phyloP scores from a whole-genome alignment of 2,888 invertebrate species.

The Thyatira batis region DNA sequence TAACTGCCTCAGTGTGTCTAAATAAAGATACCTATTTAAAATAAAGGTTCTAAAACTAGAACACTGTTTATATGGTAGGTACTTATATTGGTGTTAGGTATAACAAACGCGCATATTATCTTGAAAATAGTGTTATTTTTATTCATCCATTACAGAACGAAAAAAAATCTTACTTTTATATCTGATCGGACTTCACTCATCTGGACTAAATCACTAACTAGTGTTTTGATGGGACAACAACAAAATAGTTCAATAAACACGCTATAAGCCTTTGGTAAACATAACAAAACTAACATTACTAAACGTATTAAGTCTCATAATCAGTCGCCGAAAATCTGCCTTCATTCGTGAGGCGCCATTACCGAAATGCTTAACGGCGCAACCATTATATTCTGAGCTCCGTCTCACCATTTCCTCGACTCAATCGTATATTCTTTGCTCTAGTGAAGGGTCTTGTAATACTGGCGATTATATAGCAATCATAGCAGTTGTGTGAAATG shows the following conservation, averaged over 20 bases:
- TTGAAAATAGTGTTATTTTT: no score
- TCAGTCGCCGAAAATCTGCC: constrained; percentile 66
- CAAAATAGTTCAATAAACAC: constrained; percentile 28
- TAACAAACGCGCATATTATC: no score
- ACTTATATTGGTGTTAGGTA: no score
- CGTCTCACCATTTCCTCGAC: constrained; percentile 28
- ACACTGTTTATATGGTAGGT: no score
- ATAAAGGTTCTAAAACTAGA: no score
- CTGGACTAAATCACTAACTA: no score
- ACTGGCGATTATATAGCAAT: constrained; percentile 72
- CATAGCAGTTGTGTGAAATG: constrained; percentile 79
- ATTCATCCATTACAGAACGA: no score
- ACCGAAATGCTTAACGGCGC: constrained; percentile 56
- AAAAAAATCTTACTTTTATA: no score
- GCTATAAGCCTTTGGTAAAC: constrained; percentile 41
- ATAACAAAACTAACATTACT: constrained; percentile 48
- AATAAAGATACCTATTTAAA: no score
- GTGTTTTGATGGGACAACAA: constrained; percentile 9
- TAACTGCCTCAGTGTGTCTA: no score
- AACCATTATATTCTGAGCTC: constrained; percentile 47
- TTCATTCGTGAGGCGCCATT: constrained; percentile 57
- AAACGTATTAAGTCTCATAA: constrained; percentile 55
- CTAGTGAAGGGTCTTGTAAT: constrained; percentile 38
- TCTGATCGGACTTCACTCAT: no score
- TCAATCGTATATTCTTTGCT: constrained; percentile 18